Conservation (phyloP, 30 jellyfish, hydroid and myxozoan genomes). For the Mastigias papua region DNA sequence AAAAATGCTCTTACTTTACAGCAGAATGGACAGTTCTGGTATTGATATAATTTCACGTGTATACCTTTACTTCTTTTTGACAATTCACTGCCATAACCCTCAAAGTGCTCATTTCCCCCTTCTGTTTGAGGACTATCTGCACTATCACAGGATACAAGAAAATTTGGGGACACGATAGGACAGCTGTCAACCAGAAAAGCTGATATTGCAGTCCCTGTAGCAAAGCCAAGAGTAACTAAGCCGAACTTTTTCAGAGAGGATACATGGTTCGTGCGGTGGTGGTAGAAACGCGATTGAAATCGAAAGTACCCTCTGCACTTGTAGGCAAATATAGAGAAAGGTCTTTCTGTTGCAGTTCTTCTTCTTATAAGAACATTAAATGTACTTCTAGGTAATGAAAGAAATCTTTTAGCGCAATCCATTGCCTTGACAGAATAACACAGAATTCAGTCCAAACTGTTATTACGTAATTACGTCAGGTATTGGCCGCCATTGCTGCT, state of each 20-base stretch:
- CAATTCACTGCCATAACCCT: background rate
- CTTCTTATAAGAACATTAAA: background rate
- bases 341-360: background rate
- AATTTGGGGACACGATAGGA: background rate
- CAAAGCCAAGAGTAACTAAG: slow-evolving; percentile 8
- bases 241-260: background rate
- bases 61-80: background rate
- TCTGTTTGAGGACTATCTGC: background rate
- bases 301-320: background rate
- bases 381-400: background rate
- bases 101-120: background rate
- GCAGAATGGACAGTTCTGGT: slow-evolving; percentile 97
- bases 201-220: background rate
- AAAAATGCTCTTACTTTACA: slow-evolving; percentile 95
- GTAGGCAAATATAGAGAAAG: background rate
- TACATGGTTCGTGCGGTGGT: background rate
- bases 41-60: slow-evolving; percentile 75
- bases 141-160: slow-evolving; percentile 9
- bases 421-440: background rate
- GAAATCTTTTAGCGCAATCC: background rate
- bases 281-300: background rate
- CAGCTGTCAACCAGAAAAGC: background rate
- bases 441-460: too few species aligned
- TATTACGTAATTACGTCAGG: too few species aligned
- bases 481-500: too few species aligned